These are phyloP conservation scores for Scarus forsteni DNA, from an alignment of 2,797 vertebrate species.

Conservation along the genomic window DNA sequence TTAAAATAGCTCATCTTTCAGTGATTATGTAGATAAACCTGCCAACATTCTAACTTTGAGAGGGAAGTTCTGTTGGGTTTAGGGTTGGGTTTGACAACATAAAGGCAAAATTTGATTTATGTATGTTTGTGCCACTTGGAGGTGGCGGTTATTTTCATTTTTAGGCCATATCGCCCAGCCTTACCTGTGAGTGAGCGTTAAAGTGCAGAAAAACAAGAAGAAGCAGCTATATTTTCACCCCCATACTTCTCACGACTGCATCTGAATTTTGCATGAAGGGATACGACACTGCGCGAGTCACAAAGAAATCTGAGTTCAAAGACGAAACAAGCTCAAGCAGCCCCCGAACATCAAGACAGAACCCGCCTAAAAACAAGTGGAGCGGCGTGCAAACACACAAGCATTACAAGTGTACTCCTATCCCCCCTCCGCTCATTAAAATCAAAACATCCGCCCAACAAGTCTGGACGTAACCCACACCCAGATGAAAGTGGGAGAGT, in stretches of 20 bases:
- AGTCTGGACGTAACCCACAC: slow-evolving; percentile 61
- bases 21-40: no score
- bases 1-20: no score
- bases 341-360: slow-evolving; percentile 50
- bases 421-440: slow-evolving; percentile 24
- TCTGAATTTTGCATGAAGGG: slow-evolving; percentile 73
- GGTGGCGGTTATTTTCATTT: no score
- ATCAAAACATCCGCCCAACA: slow-evolving; percentile 33
- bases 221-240: slow-evolving; percentile 54
- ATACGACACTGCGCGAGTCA: slow-evolving; percentile 59
- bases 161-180: no score
- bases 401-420: slow-evolving; percentile 38
- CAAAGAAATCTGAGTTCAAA: slow-evolving; percentile 67
- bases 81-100: no score
- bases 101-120: no score
- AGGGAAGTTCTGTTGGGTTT: no score
- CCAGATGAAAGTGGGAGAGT: slow-evolving; percentile 61
- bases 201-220: slow-evolving; percentile 27
- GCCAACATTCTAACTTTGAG: no score
- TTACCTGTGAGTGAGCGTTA: slow-evolving; percentile 13
- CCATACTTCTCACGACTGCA: slow-evolving; percentile 53
- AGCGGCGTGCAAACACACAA: slow-evolving; percentile 41
- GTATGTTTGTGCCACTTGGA: no score
- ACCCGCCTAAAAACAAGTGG: slow-evolving; percentile 47
- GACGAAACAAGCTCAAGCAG: slow-evolving; percentile 45